These are phyloP conservation scores for Danaus chrysippus DNA, from an alignment of 2,888 invertebrate genomes.

Conservation along the genomic window DNA sequence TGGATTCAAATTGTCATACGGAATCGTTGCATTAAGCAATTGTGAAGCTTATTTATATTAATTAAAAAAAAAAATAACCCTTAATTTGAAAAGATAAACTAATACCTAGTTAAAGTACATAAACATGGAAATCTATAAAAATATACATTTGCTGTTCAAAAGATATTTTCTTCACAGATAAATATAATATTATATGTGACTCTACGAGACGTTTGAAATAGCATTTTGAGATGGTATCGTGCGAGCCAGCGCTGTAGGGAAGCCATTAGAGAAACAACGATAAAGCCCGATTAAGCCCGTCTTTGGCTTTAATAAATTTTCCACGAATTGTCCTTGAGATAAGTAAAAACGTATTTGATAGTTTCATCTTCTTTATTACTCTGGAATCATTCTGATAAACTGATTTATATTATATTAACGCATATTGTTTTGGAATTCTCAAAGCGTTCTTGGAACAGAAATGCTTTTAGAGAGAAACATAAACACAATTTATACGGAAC, in stretches of 20 bases:
- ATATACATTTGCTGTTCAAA: neutral
- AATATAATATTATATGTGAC: slow-evolving; percentile 2
- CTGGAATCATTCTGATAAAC: slow-evolving; percentile 3
- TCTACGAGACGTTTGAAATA: slow-evolving; percentile 4
- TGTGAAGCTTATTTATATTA: too few relatives aligned
- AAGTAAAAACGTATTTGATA: slow-evolving; percentile 9
- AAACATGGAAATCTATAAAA: neutral
- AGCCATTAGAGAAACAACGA: slow-evolving; percentile 13
- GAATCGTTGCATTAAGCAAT: too few relatives aligned
- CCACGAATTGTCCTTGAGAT: slow-evolving; percentile 7
- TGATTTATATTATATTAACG: neutral
- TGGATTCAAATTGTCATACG: too few relatives aligned
- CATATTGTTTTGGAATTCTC: slow-evolving; percentile 3
- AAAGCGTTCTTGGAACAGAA: neutral
- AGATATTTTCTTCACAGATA: neutral
- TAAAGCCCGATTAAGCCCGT: slow-evolving; percentile 11
- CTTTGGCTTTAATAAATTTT: slow-evolving; percentile 13
- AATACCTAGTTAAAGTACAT: too few relatives aligned
- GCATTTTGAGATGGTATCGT: slow-evolving; percentile 12
- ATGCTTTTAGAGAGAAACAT: too few relatives aligned
- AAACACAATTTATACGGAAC: too few relatives aligned
- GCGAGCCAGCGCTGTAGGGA: slow-evolving; percentile 6
- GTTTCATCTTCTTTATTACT: slow-evolving; percentile 6
- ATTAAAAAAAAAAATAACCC: slow-evolving; percentile 4
- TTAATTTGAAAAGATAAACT: too few relatives aligned